Evolutionary conservation across 1,140 invertebrate species (phyloP).

Genomic region (Pseudomyrmex concolor): DNA sequence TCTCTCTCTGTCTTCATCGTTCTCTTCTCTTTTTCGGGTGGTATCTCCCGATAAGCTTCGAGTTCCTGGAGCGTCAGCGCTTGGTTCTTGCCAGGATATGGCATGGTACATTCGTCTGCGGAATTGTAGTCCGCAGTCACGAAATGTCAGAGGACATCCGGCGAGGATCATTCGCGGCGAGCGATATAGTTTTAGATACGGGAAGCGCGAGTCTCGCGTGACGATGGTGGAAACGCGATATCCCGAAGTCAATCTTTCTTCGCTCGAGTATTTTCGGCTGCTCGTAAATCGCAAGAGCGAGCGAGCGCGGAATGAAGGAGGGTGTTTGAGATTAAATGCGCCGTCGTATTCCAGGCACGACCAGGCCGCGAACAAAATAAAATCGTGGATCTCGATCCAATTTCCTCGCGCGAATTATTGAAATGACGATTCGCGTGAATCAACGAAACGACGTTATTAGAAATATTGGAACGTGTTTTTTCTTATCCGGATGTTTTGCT

Average conservation of each 20-base stretch:
- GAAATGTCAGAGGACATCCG: constrained; percentile 73
- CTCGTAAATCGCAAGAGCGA: constrained; percentile 51
- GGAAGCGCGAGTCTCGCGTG: constrained; percentile 65
- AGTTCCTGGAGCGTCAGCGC: constrained; percentile 35
- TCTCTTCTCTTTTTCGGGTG: too few species aligned
- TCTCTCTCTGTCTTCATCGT: too few species aligned
- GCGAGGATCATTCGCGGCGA: constrained; percentile 37
- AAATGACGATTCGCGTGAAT: too few species aligned
- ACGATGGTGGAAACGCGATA: constrained; percentile 53
- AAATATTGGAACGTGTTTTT: background rate
- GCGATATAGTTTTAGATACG: constrained; percentile 57
- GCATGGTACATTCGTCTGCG: background rate
- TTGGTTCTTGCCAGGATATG: background rate
- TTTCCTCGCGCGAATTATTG: background rate
- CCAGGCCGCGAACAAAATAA: background rate
- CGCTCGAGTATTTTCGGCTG: constrained; percentile 46
- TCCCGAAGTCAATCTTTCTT: constrained; percentile 40
- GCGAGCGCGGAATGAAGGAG: background rate
- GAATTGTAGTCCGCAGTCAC: constrained; percentile 70
- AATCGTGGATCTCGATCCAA: background rate
- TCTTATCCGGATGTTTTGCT: background rate
- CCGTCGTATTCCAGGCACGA: background rate
- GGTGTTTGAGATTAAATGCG: constrained; percentile 23
- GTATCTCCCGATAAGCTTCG: background rate
- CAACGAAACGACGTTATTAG: background rate